Base-by-base conservation (phyloP, 30 jellyfish, hydroid and myxozoan genomes). In the Aurelia aurita complex sp. Pacific region DNA sequence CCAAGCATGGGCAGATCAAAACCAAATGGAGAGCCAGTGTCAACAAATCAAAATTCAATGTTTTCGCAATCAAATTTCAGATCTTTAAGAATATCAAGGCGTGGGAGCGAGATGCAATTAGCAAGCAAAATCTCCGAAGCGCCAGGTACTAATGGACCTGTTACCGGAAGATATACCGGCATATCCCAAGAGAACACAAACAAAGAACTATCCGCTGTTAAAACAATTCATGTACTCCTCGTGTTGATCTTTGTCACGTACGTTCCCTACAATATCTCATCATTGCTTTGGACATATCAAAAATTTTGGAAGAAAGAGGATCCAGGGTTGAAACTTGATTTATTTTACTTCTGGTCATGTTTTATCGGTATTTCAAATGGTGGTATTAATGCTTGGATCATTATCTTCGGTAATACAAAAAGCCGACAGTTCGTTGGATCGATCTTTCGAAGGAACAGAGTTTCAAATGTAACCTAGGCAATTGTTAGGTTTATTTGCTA, bases 171-270 rank as follows among this genome's bases (percentile, higher is more conserved):
- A 7, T 46, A 46, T 46, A 46, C 15, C 2, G 15, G 12, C 57
- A 46, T 46, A 46, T 46, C 57, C 14, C 57, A 46, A 46, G 57
- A 46, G 57, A 46, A 70, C 35, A 68, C 80, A 46, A 82, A 64
- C 18, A 75, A 64, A 50, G 91, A 82, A 75, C 12, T 82, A 38
- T 82, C 91, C 8, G 91, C 91, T 40, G 74, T 79, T 64, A 82
- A 82, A 71, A 71, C 91, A 9, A 72, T 82, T 71, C 91, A 85
- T 2, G 46, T 61, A 14, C 75, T 72, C 29, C 85, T 82, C 1
- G 85, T 78, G 1, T 78, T 85, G 23, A n/a, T 82, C 50, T 42
- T 82, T 9, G 80, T 82, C 1, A 57, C 74, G 16, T 82, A 82
- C 52, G 55, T 82, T 35, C 91, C 91, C 2, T 82, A 82, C 65